Evolutionary conservation across 2,113 vertebrate genomes (phyloP), one percentile per base, ranked within the genome.

Genomic region (Upupa epops): DNA sequence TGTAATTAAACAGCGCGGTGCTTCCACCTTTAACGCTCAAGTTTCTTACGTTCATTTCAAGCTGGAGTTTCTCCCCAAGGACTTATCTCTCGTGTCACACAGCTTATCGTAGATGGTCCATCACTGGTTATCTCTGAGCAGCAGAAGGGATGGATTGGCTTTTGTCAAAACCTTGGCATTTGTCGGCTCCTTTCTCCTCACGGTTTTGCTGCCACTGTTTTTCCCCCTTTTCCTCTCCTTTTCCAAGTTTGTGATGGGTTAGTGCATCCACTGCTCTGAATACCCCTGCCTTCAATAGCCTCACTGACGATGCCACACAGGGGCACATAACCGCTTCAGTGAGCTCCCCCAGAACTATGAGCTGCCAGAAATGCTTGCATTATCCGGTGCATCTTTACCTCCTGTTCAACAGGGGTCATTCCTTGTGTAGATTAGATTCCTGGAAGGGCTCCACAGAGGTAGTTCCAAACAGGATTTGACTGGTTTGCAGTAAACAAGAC

Each of bases 251-350:
- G 13, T 37, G 64, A 83, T 49, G 42, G 81, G 48, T 20, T 59
- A 71, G 32, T 56, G 13, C 69, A 92, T 84, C 84, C 22, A 4
- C 70, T 79, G 48, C 51, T 92, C 81, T 89, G 76, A 84, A 94
- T 88, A 95, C 92, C 54, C 77, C 88, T 25, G 70, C 36, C 60
- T 89, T 93, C 93, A 94, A 93, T 34, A 79, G 71, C 29, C 54
- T 94, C 91, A 66, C 59, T 94, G 87, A 95, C 17, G 87, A 87
- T 91, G 82, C 89, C 74, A 85, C 94, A 73, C 94, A 85, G 78
- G 84, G 72, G 20, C 78, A 91, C 29, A 95, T 92, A 93, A 94
- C 74, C 70, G 91, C 80, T 86, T 59, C 69, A 94, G 91, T 68
- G 59, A 82, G 61, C 68, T 92, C 84, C 63, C 73, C 73, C 69